These are phyloP conservation scores for Mixornis gularis DNA, from an alignment of 2,113 vertebrate species.

Conservation along the genomic window DNA sequence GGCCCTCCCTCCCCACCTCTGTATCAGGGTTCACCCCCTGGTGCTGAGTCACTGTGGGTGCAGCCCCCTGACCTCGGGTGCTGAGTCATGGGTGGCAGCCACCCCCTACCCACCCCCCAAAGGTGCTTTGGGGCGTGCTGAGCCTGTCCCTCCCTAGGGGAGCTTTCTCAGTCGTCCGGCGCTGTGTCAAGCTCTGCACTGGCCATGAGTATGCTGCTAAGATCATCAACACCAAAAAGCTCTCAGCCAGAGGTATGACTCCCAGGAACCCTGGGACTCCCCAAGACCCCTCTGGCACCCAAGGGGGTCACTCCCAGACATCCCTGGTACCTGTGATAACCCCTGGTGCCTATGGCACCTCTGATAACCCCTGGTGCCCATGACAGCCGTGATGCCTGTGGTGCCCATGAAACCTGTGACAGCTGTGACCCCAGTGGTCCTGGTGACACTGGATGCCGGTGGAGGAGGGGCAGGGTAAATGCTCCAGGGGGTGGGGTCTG, in stretches of 20 bases:
- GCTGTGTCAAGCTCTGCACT: constrained; percentile 92
- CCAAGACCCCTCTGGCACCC: too few species aligned
- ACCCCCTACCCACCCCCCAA: background rate
- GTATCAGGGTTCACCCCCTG: background rate
- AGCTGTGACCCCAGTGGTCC: background rate
- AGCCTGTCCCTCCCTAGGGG: constrained; percentile 73
- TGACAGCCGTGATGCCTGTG: background rate
- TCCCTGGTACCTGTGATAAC: background rate
- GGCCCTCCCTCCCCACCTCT: background rate
- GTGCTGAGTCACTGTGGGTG: background rate
- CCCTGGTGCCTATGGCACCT: background rate
- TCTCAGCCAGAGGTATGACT: constrained; percentile 90
- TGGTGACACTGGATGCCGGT: background rate
- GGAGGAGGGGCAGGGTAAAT: background rate
- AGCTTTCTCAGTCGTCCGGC: constrained; percentile 93
- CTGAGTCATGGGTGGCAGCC: background rate
- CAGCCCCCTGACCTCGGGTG: background rate
- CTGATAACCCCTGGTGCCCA: too few species aligned
- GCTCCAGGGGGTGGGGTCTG: background rate
- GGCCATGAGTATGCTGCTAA: constrained; percentile 94
- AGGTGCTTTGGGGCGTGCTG: background rate
- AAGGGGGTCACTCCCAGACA: background rate
- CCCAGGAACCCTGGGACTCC: background rate
- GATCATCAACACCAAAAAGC: constrained; percentile 98
- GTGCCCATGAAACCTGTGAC: background rate